A percentile compares a stretch with the other conserved stretches of the same genome.
These are phyloP conservation scores for Anabas testudineus DNA, from an alignment of 2,797 vertebrate species.

Conservation along the genomic window DNA sequence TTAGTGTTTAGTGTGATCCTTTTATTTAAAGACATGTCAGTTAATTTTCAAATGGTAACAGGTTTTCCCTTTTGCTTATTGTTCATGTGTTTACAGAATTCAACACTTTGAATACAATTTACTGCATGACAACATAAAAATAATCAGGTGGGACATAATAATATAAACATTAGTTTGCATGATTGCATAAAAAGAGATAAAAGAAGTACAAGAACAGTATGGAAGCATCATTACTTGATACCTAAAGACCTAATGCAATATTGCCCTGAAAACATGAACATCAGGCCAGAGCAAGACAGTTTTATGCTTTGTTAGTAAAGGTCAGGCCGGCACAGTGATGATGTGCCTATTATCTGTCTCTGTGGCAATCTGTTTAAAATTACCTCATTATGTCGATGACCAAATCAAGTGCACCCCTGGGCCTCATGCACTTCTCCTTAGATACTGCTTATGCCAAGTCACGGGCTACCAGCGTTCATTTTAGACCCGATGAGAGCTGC, in stretches of 20 bases:
- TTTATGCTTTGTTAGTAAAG: conserved; percentile 82
- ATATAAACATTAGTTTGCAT: conserved; percentile 13
- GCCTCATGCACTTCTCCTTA: conserved; percentile 71
- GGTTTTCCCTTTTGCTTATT: background rate
- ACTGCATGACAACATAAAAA: background rate
- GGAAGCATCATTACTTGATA: conserved; percentile 31
- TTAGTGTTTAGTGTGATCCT: no score
- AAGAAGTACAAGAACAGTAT: conserved; percentile 25
- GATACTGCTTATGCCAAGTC: conserved; percentile 79
- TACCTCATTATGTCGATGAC: conserved; percentile 86
- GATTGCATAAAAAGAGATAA: conserved; percentile 10
- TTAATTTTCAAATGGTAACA: background rate
- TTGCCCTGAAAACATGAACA: conserved; percentile 46
- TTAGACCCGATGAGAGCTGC: conserved; percentile 59
- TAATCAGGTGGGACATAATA: background rate
- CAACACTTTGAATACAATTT: background rate
- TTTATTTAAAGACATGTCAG: background rate
- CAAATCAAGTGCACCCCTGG: conserved; percentile 82
- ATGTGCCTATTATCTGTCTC: conserved; percentile 83
- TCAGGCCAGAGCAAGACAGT: conserved; percentile 44
- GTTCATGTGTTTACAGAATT: background rate
- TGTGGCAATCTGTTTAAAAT: conserved; percentile 83
- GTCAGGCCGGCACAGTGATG: conserved; percentile 78
- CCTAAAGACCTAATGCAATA: conserved; percentile 27
- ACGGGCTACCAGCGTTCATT: conserved; percentile 63